Percentiles rank a stretch among this genome's conserved stretches.
phyloP scores from a whole-genome alignment of 2,888 invertebrate genomes.

The Eristalis pertinax region DNA sequence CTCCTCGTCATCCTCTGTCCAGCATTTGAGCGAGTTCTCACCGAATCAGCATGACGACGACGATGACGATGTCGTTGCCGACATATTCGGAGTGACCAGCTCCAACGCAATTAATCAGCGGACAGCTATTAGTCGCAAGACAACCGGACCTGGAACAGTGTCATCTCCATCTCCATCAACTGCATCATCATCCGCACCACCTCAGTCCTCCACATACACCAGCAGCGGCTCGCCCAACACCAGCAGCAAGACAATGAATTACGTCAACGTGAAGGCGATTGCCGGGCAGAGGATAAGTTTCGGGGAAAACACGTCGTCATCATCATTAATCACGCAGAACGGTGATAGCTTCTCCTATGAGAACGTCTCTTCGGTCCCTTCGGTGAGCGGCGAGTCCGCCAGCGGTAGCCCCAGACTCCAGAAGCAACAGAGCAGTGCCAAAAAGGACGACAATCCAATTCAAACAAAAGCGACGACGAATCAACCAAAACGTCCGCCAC shows the following conservation, averaged over 20 bases:
- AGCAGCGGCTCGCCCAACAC: conserved; percentile 56
- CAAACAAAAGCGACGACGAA: conserved; percentile 11
- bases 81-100: conserved; percentile 73
- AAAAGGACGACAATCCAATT: conserved; percentile 39
- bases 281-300: conserved; percentile 87
- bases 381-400: conserved; percentile 23
- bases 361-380: conserved; percentile 75
- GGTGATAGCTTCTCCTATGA: conserved; percentile 82
- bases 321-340: conserved; percentile 78
- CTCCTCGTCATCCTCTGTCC: conserved; percentile 27
- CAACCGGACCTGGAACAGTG: conserved; percentile 39
- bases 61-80: conserved; percentile 78
- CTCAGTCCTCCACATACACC: conserved; percentile 75
- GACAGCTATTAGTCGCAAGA: conserved; percentile 58
- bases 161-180: conserved; percentile 45
- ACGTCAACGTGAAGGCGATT: conserved; percentile 85
- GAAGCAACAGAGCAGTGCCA: conserved; percentile 58
- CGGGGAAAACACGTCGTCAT: conserved; percentile 81
- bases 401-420: conserved; percentile 38
- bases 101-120: conserved; percentile 53
- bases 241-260: conserved; percentile 74
- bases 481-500: conserved; percentile 79
- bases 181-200: conserved; percentile 72
- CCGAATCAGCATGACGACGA: conserved; percentile 83
- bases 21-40: conserved; percentile 81